phyloP scores from a whole-genome alignment of 92 coral and sea anemone species.

The Zoanthus sociatus region DNA sequence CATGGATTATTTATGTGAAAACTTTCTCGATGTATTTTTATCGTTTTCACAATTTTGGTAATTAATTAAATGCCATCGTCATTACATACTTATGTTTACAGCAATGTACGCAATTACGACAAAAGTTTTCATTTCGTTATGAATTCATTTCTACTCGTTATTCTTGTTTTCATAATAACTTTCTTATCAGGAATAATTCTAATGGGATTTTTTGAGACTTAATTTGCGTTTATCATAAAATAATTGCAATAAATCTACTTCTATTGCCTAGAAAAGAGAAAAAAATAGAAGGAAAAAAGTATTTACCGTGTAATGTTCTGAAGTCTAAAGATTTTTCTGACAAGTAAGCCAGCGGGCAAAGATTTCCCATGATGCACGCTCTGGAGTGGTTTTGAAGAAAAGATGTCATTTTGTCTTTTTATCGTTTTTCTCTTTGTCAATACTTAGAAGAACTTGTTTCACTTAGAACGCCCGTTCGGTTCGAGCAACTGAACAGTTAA shows the following conservation, averaged over 20 bases:
- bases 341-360: slow-evolving; percentile 69
- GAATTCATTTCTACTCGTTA: not conserved
- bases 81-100: slow-evolving; percentile 29
- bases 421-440: not conserved
- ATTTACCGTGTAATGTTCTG: slow-evolving; percentile 74
- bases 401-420: slow-evolving; percentile 46
- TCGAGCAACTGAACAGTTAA: slow-evolving; percentile 55
- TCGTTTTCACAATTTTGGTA: slow-evolving; percentile 47
- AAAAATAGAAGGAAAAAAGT: slow-evolving; percentile 12
- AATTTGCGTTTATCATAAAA: not conserved
- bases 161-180: not conserved
- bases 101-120: slow-evolving; percentile 23
- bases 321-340: slow-evolving; percentile 26
- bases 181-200: slow-evolving; percentile 7
- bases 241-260: not conserved
- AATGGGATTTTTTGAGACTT: slow-evolving; percentile 8
- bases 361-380: slow-evolving; percentile 78
- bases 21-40: slow-evolving; percentile 32
- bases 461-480: slow-evolving; percentile 22
- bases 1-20: slow-evolving; percentile 37
- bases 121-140: slow-evolving; percentile 12
- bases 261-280: not conserved
- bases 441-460: not conserved
- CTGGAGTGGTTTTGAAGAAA: slow-evolving; percentile 57
- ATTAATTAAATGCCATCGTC: slow-evolving; percentile 49